Base-by-base conservation (phyloP, 2,888 invertebrate genomes). In the Nomada flava region DNA sequence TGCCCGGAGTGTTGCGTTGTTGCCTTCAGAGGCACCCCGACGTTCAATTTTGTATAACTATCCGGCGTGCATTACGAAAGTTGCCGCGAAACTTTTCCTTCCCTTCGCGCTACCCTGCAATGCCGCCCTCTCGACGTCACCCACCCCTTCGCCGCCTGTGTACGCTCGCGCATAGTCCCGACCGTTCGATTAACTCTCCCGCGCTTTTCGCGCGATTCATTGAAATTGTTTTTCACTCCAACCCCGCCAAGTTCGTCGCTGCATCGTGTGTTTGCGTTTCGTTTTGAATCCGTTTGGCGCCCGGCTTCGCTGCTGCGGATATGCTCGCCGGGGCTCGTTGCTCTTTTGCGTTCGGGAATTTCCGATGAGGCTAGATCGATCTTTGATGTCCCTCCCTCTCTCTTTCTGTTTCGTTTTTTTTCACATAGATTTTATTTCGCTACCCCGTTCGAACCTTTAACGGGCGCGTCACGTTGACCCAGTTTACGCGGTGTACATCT, bases 41-140 rank as follows among this genome's bases (percentile, higher is more conserved):
- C 89, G 91, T 91, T 91, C 88, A 92, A 91, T 92, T 92, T 91
- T 90, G 87, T 90, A 92, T 89, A 90, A 90, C 86, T 87, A 88
- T 85, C 84, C 86, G 82, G 83, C 87, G 87, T 86, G 86, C 88
- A 86, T 89, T 89, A 83, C 84, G 86, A 88, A 90, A 90, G 87
- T 90, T 87, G 83, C 84, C 82, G 85, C 83, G 82, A 87, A 90
- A 86, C 88, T 88, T 88, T 86, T 84, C 79, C 83, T 76, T 69
- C 79, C 84, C 81, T 79, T 78, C 64, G 71, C 80, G 72, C 76
- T 77, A 55, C 53, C 70, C 76, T 78, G 77, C 75, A 73, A 78
- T 77, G 73, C 78, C 79, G 60, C 75, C 78, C 26, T 57, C 23
- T 74, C 42, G 47, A 29, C 68, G 50, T 20, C 52, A 44, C 57